phyloP scores from a whole-genome alignment of 2,113 vertebrate species.

The Chauna torquata region DNA sequence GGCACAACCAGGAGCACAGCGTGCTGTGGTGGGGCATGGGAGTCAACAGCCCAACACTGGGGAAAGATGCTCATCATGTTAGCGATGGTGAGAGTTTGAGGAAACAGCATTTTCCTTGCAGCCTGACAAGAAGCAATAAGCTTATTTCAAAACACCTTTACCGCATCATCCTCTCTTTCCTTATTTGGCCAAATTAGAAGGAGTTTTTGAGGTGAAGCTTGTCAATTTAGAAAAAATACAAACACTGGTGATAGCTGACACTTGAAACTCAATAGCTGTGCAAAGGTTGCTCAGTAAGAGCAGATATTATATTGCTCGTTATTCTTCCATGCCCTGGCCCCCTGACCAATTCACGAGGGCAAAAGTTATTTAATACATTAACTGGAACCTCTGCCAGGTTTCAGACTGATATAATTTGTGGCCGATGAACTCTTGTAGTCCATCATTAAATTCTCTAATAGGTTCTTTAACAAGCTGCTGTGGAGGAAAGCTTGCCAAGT shows the following conservation, averaged over 20 bases:
- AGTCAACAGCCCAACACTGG: rapidly evolving
- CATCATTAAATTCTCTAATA: conserved; percentile 16
- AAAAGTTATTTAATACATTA: conserved; percentile 28
- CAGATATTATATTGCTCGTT: background rate
- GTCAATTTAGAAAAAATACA: background rate
- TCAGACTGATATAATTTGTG: conserved; percentile 42
- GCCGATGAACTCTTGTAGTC: conserved; percentile 6
- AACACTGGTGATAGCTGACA: background rate
- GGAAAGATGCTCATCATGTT: background rate
- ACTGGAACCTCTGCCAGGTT: conserved; percentile 15
- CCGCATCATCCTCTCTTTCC: background rate
- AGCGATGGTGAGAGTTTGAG: background rate
- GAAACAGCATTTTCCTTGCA: background rate
- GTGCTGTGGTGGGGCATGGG: background rate
- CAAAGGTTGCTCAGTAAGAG: background rate
- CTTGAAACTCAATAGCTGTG: conserved; percentile 2
- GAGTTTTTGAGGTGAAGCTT: background rate
- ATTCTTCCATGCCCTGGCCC: background rate
- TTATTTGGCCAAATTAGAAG: background rate
- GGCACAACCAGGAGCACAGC: rapidly evolving
- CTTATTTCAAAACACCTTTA: background rate
- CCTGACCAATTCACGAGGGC: background rate
- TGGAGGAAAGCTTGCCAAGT: conserved; percentile 16
- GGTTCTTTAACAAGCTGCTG: background rate
- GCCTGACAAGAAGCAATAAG: background rate